Conservation (phyloP, 2,888 invertebrate species). For the Nycteola revayana region DNA sequence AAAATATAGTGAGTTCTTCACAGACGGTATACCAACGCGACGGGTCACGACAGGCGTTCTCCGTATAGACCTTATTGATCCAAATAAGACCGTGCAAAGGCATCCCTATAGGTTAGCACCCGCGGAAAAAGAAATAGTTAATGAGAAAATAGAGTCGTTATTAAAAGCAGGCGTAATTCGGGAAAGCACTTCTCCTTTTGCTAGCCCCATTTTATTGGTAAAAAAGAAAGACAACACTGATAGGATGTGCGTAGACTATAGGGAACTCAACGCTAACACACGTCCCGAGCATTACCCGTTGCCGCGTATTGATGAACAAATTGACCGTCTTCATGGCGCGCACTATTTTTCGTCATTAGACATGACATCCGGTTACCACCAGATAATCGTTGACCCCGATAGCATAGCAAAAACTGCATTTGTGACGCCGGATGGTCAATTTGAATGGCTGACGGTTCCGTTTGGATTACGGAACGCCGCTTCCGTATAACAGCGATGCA, state of each 20-base stretch:
- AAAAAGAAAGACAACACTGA: conserved; percentile 1
- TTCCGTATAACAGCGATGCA: background rate
- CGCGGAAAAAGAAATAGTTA: conserved; percentile 20
- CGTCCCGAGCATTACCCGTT: conserved; percentile 24
- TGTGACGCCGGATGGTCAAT: background rate
- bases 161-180: conserved; percentile 24
- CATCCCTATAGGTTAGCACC: conserved; percentile 21
- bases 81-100: conserved; percentile 8
- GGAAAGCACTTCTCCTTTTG: conserved; percentile 8
- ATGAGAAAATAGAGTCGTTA: conserved; percentile 20
- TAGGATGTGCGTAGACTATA: no score
- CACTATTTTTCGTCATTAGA: conserved; percentile 1
- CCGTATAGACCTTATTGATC: conserved; percentile 16
- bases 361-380: conserved; percentile 2
- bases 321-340: background rate
- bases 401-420: background rate
- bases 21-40: conserved; percentile 16
- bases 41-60: conserved; percentile 15
- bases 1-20: conserved; percentile 13
- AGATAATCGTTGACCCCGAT: background rate
- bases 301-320: no score
- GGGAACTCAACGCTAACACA: conserved; percentile 32
- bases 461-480: background rate
- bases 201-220: background rate
- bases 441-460: background rate